Evolutionary conservation across 2,113 vertebrate genomes (phyloP), one percentile per base, ranked within the genome.

Genomic region (Mugil cephalus): DNA sequence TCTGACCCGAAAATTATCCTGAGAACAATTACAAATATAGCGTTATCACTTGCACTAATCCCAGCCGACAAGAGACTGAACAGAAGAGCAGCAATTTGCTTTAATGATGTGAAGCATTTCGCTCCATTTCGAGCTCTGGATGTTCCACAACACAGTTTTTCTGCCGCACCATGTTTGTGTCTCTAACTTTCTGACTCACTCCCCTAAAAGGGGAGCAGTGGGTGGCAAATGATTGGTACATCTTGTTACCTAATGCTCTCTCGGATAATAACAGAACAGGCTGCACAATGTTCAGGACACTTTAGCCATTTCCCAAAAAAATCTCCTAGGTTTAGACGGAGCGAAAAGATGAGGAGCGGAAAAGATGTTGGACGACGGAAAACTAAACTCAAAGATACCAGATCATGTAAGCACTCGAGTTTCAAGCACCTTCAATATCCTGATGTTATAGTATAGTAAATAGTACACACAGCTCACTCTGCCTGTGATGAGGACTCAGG

Each of bases 141-240:
- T 63, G 60, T 51, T 68, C 24, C 46, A 21, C 36, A 59, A 61
- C 68, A 34, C 35, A 60, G 18, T 61, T 62, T n/a, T 74, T 66
- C 21, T 51, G 38, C 18, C 18, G 43, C 3, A 51, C 47, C 45
- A 8, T 39, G 62, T 61, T 68, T 52, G n/a, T 61, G 19, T 63
- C 61, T 24, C 13, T 60, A 73, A 81, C 71, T 68, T 74, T 77
- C 72, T 86, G 88, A 88, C 80, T 89, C 87, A 88, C 68, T 45
- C 64, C 55, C 51, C 85, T 77, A 82, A 86, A 87, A 87, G 61
- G 80, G 24, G 86, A 87, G 67, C 64, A 54, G 84, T 87, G 86
- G 81, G 89, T 64, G 86, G 78, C 39, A 77, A 65, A 79, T 74
- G 74, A 83, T 30, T 62, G 77, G 77, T 50, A 79, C 84, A 84